phyloP scores from a whole-genome alignment of 2,797 vertebrate species.

The Zalophus californianus region DNA sequence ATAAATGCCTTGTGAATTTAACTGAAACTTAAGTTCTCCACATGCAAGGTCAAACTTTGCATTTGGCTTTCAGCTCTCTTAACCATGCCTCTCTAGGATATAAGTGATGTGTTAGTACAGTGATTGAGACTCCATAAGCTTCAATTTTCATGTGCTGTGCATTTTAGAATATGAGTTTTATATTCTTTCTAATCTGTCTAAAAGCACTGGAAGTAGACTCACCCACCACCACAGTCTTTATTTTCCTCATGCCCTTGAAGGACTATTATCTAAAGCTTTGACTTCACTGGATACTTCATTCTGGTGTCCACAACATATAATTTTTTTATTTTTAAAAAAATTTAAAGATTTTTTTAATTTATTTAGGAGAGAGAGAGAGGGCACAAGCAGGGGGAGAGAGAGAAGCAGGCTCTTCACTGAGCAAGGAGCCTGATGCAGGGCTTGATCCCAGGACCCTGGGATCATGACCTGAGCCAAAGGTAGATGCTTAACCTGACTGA shows the following conservation, averaged over 20 bases:
- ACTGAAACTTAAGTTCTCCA: not conserved
- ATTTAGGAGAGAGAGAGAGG: no score
- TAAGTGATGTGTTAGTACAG: not conserved
- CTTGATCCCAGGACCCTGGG: no score
- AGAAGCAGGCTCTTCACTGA: no score
- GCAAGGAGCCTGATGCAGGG: no score
- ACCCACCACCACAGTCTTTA: not conserved
- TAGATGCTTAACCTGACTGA: no score
- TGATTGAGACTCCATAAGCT: not conserved
- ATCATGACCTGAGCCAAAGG: no score
- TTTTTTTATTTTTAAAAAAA: no score
- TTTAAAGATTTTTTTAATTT: no score
- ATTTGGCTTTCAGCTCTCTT: not conserved
- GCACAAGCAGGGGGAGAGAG: no score
- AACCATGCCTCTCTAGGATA: not conserved
- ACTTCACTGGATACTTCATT: not conserved
- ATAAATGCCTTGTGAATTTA: not conserved
- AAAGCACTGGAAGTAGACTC: not conserved
- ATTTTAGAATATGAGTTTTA: not conserved
- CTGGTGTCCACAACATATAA: not conserved
- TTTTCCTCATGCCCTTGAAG: not conserved
- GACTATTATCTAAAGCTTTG: not conserved
- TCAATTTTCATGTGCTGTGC: not conserved
- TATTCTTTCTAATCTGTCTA: not conserved
- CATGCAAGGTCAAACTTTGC: not conserved